Percentiles rank a stretch among this genome's conserved stretches.
Evolutionary conservation across 2,113 vertebrate species (phyloP).

Genomic region (Fulica atra): DNA sequence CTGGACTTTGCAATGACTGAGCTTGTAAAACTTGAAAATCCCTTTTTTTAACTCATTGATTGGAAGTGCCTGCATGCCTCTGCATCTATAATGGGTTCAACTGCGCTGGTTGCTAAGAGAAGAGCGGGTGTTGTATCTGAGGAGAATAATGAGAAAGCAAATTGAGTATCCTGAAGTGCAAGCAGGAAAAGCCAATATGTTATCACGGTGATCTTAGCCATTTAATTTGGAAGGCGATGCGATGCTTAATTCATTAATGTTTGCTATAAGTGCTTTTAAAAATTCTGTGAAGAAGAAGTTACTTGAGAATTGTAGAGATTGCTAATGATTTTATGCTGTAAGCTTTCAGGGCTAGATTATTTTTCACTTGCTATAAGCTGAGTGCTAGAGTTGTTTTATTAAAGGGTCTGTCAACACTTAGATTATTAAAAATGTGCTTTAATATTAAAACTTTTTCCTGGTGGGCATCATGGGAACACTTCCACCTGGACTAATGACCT

Average conservation of each 20-base stretch:
- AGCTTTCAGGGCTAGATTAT: background rate
- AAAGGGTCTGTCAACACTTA: background rate
- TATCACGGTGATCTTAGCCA: background rate
- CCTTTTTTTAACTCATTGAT: background rate
- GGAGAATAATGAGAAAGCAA: background rate
- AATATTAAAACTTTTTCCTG: background rate
- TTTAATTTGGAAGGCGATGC: background rate
- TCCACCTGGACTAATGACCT: background rate
- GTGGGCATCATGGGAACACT: background rate
- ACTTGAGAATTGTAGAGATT: background rate
- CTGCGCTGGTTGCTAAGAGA: background rate
- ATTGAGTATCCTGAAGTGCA: background rate
- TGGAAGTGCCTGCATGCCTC: background rate
- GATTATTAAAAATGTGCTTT: background rate
- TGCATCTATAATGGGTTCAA: background rate
- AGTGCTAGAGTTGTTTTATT: background rate
- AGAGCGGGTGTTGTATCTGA: background rate
- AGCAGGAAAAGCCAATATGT: background rate
- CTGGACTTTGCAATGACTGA: background rate
- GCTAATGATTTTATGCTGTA: background rate
- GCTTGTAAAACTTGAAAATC: background rate
- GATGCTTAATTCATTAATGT: background rate
- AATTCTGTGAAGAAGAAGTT: background rate
- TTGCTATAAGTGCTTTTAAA: background rate
- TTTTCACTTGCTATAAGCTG: background rate